These are phyloP conservation scores for Phallusia fumigata DNA, from an alignment of 23 tunicate genomes.

Conservation along the genomic window DNA sequence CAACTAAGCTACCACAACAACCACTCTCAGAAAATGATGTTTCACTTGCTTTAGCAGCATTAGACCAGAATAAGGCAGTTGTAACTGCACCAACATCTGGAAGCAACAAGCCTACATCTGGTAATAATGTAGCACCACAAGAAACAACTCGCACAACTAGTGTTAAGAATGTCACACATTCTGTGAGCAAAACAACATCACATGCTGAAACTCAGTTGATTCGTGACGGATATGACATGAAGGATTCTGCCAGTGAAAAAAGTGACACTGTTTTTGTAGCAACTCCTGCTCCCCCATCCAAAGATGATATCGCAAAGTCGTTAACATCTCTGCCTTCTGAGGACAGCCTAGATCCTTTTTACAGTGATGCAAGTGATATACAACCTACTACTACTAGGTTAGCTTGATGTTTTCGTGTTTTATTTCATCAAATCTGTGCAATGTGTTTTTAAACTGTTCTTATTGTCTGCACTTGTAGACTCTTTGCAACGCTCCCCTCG, in stretches of 20 bases:
- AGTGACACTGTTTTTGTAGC: slow-evolving; percentile 13
- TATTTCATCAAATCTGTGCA: neutral
- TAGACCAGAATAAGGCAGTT: neutral
- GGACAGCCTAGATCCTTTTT: slow-evolving; percentile 48
- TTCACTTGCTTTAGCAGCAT: neutral
- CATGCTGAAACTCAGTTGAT: neutral
- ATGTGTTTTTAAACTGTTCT: no score
- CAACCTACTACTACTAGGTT: slow-evolving; percentile 54
- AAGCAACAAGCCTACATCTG: no score
- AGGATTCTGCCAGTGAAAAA: neutral
- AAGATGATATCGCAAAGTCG: slow-evolving; percentile 21
- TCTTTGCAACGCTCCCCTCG: slow-evolving; percentile 30
- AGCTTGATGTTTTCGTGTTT: slow-evolving; percentile 19
- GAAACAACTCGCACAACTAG: neutral
- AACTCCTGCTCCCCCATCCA: slow-evolving; percentile 45
- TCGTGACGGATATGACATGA: neutral
- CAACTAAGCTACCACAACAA: neutral
- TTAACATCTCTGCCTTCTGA: neutral
- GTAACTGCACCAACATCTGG: neutral
- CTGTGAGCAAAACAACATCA: neutral
- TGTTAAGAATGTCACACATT: neutral
- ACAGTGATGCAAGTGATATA: slow-evolving; percentile 55
- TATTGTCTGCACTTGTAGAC: slow-evolving; percentile 45
- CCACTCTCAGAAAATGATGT: neutral
- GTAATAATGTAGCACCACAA: no score